These are phyloP conservation scores for Intellagama lesueurii DNA, from an alignment of 2,797 vertebrate genomes.

Conservation along the genomic window DNA sequence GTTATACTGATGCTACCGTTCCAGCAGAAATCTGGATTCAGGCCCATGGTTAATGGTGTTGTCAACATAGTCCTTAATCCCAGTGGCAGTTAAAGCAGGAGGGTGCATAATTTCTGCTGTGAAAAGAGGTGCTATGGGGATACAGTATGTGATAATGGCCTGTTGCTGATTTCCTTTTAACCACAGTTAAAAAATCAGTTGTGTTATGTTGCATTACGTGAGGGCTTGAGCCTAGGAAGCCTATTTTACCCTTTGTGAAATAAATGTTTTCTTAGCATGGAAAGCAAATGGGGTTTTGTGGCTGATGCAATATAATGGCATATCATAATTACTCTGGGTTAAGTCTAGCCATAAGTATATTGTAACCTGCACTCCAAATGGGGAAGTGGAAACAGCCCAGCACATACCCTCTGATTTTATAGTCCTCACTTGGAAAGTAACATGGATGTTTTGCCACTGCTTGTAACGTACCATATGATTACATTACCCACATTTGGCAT, in stretches of 20 bases:
- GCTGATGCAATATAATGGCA: slow-evolving; percentile 36
- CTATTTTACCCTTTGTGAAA: slow-evolving; percentile 14
- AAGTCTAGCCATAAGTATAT: slow-evolving; percentile 54
- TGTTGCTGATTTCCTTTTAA: background rate
- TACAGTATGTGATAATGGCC: background rate
- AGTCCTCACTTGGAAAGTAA: slow-evolving; percentile 40
- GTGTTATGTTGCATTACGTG: background rate
- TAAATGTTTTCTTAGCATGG: slow-evolving; percentile 53
- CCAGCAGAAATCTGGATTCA: no score
- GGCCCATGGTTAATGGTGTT: background rate
- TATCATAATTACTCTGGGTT: slow-evolving; percentile 52
- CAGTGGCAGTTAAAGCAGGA: background rate
- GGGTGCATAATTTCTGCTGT: background rate
- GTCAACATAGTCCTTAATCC: background rate
- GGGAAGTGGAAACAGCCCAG: slow-evolving; percentile 36
- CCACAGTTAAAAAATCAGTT: background rate
- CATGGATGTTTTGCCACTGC: slow-evolving; percentile 47
- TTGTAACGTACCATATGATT: slow-evolving; percentile 55
- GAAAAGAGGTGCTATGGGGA: no score
- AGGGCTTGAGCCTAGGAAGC: background rate
- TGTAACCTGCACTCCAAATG: slow-evolving; percentile 50
- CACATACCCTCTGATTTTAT: slow-evolving; percentile 47
- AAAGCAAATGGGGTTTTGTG: slow-evolving; percentile 58
- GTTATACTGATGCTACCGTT: no score
- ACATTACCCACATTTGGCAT: slow-evolving; percentile 47